phyloP scores from a whole-genome alignment of 2,113 vertebrate genomes.

The Pyxicephalus adspersus region DNA sequence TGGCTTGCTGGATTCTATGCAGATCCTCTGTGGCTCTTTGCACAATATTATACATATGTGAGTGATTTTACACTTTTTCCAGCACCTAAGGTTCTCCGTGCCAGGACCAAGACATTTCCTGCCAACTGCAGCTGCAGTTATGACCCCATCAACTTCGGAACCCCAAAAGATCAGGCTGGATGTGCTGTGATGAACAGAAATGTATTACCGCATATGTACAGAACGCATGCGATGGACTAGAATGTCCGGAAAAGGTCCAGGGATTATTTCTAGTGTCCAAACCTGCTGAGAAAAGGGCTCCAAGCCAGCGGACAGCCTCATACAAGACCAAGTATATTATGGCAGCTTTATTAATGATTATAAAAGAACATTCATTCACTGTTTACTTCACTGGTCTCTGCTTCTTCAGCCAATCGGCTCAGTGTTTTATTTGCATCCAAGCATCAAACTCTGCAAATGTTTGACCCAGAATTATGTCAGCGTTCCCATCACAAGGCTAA shows the following conservation, averaged over 20 bases:
- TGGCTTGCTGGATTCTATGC: neutral
- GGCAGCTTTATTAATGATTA: neutral
- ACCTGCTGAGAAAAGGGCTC: neutral
- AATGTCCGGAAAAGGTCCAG: neutral
- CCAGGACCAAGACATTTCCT: neutral
- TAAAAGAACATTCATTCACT: neutral
- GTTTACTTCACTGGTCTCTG: neutral
- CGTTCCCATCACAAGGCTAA: neutral
- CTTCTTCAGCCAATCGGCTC: neutral
- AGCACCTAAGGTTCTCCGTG: neutral
- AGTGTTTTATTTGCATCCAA: conserved; percentile 3
- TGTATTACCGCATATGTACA: neutral
- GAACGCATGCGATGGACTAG: neutral
- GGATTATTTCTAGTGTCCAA: neutral
- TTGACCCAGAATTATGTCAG: neutral
- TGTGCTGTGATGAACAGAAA: too few relatives aligned
- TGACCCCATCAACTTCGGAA: neutral
- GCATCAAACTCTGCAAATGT: neutral
- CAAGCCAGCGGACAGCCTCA: neutral
- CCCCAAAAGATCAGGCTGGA: neutral
- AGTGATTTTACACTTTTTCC: neutral
- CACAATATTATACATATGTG: neutral
- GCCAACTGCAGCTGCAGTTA: neutral
- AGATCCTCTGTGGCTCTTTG: neutral
- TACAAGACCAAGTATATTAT: neutral